phyloP scores from a whole-genome alignment of 2,797 vertebrate species.

The Tapera naevia region DNA sequence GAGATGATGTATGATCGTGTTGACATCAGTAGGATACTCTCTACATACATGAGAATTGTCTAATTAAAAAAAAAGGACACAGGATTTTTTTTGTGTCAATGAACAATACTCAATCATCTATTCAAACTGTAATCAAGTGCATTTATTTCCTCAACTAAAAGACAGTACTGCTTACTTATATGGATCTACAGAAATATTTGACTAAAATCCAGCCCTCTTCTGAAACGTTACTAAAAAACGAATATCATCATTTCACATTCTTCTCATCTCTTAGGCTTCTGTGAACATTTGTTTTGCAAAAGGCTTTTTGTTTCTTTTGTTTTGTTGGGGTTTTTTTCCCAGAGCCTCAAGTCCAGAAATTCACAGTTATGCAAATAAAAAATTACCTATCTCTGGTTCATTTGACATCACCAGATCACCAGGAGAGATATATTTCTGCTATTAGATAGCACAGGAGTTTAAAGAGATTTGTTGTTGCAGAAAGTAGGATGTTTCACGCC shows the following conservation, averaged over 20 bases:
- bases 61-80: not conserved
- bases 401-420: not conserved
- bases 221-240: not conserved
- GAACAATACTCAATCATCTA: not conserved
- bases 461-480: not conserved
- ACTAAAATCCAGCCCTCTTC: not conserved
- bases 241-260: fast-evolving
- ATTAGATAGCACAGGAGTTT: not conserved
- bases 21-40: not conserved
- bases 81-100: not conserved
- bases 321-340: not conserved
- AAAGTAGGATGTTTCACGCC: not conserved
- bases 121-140: not conserved
- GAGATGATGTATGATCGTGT: fast-evolving
- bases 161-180: not conserved
- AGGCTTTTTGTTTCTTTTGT: too few relatives aligned
- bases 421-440: not conserved
- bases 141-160: not conserved
- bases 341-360: not conserved
- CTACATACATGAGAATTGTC: not conserved
- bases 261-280: not conserved
- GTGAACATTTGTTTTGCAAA: not conserved
- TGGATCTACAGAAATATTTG: not conserved
- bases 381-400: not conserved
- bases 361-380: not conserved